A percentile compares a stretch with the other conserved stretches of the same genome.
Evolutionary conservation across 2,888 invertebrate genomes (phyloP).

Genomic region (Caenorhabditis virilis): DNA sequence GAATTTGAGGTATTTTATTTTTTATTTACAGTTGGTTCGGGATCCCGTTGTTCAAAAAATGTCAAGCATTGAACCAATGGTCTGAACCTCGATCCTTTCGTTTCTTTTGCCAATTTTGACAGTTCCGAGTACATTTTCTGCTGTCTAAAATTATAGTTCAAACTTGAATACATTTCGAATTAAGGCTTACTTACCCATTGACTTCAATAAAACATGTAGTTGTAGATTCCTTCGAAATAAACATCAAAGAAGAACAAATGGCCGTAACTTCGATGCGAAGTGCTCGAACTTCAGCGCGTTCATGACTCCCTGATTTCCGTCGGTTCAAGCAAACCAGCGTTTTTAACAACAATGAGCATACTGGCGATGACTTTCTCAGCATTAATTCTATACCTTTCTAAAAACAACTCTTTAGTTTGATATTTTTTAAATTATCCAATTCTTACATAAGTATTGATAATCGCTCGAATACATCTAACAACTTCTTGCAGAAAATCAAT

Average conservation of each 20-base stretch:
- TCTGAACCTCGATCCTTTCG: conserved; percentile 28
- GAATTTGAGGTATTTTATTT: not conserved
- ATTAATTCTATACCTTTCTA: conserved; percentile 37
- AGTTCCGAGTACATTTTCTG: conserved; percentile 42
- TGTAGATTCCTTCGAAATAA: conserved; percentile 27
- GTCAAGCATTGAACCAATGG: conserved; percentile 38
- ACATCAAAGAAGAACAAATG: conserved; percentile 28
- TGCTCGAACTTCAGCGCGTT: conserved; percentile 23
- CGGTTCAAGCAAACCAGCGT: conserved; percentile 37
- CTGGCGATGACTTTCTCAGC: conserved; percentile 26
- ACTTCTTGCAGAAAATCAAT: conserved; percentile 40
- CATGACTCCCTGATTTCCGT: conserved; percentile 1
- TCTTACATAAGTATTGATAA: conserved; percentile 50
- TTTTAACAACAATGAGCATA: conserved; percentile 35
- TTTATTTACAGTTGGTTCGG: not conserved
- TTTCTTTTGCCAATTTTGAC: conserved; percentile 17
- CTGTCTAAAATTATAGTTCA: conserved; percentile 28
- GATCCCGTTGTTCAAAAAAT: conserved; percentile 27
- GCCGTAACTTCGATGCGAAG: conserved; percentile 22
- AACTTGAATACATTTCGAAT: not conserved
- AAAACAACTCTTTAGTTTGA: conserved; percentile 6
- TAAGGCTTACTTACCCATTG: conserved; percentile 26
- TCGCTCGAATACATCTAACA: conserved; percentile 40
- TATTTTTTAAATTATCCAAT: not conserved
- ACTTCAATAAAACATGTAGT: conserved; percentile 20